These are phyloP conservation scores for Crossaster papposus DNA, from an alignment of 53 echinoderm and acorn worm genomes.

Conservation along the genomic window DNA sequence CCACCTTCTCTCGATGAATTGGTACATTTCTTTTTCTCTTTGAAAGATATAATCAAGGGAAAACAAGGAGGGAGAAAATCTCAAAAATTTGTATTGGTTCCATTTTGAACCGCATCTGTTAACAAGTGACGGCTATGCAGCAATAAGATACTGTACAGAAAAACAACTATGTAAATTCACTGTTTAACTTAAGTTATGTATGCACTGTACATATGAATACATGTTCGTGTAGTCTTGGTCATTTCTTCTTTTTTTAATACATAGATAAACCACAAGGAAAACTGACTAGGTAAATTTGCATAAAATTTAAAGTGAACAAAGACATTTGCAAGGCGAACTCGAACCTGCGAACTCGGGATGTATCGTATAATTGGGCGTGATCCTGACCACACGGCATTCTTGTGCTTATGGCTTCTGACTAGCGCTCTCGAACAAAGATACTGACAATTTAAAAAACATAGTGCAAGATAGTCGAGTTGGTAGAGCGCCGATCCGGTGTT, in stretches of 20 bases:
- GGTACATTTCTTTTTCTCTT: not conserved
- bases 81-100: not conserved
- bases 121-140: constrained; percentile 38
- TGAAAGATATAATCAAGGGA: not conserved
- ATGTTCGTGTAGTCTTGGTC: constrained; percentile 18
- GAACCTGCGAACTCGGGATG: too few species aligned
- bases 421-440: too few species aligned
- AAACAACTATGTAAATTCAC: constrained; percentile 15
- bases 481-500: too few species aligned
- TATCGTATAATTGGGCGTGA: too few species aligned
- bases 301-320: too few species aligned
- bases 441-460: too few species aligned
- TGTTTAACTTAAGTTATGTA: constrained; percentile 39
- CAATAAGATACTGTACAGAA: constrained; percentile 47
- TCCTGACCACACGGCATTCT: too few species aligned
- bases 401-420: too few species aligned
- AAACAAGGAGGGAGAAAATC: not conserved
- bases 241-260: not conserved
- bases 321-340: too few species aligned
- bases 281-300: too few species aligned
- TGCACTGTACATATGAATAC: constrained; percentile 31
- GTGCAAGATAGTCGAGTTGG: too few species aligned
- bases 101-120: not conserved
- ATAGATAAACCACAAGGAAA: too few species aligned
- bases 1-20: not conserved